phyloP scores from a whole-genome alignment of 2,113 vertebrate genomes.

The Struthidea cinerea region DNA sequence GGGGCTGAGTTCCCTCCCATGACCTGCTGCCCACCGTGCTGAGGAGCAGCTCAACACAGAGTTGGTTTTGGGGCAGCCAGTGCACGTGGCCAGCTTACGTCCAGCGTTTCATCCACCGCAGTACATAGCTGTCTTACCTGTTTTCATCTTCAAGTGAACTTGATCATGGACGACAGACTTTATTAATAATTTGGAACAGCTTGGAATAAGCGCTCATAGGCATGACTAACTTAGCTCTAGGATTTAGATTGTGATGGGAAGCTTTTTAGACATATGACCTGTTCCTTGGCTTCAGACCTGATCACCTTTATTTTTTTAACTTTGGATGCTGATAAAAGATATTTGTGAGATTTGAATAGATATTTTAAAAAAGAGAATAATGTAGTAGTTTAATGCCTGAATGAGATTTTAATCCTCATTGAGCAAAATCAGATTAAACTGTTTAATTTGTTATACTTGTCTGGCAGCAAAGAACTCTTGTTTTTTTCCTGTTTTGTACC shows the following conservation, averaged over 20 bases:
- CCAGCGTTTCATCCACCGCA: not conserved
- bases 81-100: accelerated
- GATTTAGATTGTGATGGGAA: not conserved
- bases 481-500: not conserved
- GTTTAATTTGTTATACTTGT: not conserved
- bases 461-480: not conserved
- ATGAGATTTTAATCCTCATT: not conserved
- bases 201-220: not conserved
- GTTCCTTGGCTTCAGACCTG: not conserved
- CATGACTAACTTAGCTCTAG: not conserved
- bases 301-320: not conserved
- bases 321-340: not conserved
- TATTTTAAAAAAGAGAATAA: not conserved
- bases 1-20: accelerated
- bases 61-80: not conserved
- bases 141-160: not conserved
- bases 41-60: not conserved
- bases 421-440: not conserved
- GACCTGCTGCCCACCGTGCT: not conserved
- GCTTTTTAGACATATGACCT: not conserved
- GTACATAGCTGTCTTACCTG: not conserved
- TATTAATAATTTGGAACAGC: not conserved
- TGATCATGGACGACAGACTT: not conserved
- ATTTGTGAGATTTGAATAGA: not conserved
- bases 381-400: not conserved